These are phyloP conservation scores for Mesembrinibis cayennensis DNA, from an alignment of 2,113 vertebrate species.

Conservation along the genomic window DNA sequence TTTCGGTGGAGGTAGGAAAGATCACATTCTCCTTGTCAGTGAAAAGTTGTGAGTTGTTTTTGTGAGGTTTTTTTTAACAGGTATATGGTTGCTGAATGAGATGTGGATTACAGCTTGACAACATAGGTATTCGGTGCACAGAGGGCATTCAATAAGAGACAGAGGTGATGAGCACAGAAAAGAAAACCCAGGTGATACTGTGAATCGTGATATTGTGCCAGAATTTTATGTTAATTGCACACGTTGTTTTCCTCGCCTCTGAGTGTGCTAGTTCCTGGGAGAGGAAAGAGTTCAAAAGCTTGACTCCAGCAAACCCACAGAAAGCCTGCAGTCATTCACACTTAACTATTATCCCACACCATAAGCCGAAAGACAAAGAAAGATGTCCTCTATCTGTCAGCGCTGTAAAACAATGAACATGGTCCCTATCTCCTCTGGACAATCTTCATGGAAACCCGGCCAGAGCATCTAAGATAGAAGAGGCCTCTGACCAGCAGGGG, in stretches of 20 bases:
- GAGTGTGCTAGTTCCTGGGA: background rate
- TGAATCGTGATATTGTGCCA: background rate
- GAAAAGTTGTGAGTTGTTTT: background rate
- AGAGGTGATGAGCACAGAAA: background rate
- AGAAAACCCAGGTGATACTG: background rate
- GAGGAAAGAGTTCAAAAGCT: conserved; percentile 26
- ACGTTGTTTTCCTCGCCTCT: conserved; percentile 2
- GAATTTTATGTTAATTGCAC: conserved; percentile 29
- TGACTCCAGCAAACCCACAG: background rate
- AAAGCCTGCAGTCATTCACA: conserved; percentile 3
- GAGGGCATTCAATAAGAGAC: background rate
- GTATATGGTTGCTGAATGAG: background rate
- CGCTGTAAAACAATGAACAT: background rate
- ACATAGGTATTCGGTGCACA: background rate
- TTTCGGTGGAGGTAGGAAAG: background rate
- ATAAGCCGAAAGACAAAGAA: conserved; percentile 18
- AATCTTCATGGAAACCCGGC: background rate
- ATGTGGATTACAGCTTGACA: background rate
- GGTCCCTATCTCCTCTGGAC: background rate
- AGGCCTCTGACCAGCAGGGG: background rate
- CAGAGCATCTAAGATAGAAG: background rate
- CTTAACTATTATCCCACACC: background rate
- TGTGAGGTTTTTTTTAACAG: background rate
- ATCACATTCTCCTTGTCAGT: background rate
- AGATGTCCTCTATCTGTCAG: background rate